Evolutionary conservation across 2,113 vertebrate genomes (phyloP).

Genomic region (Tachycineta bicolor): DNA sequence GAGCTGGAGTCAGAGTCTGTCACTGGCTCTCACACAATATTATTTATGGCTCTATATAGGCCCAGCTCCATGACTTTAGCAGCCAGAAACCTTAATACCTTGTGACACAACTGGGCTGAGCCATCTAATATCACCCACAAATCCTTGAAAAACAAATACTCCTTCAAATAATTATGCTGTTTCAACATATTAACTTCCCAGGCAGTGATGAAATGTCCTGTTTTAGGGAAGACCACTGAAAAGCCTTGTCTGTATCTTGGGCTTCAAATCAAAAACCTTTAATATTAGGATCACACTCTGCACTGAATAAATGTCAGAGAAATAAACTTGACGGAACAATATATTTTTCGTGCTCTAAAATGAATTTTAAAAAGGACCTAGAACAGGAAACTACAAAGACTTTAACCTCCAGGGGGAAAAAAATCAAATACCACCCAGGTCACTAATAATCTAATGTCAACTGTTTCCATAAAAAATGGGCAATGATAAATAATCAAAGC

Average conservation of each 20-base stretch:
- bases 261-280: slow-evolving; percentile 19
- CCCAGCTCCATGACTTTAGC: background rate
- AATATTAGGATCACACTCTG: slow-evolving; percentile 1
- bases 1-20: slow-evolving; percentile 9
- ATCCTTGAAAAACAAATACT: background rate
- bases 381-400: background rate
- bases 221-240: background rate
- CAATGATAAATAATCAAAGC: background rate
- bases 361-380: slow-evolving; percentile 10
- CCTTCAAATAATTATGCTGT: background rate
- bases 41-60: background rate
- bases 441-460: slow-evolving; percentile 18
- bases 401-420: background rate
- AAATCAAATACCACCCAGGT: slow-evolving; percentile 37
- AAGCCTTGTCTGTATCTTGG: background rate
- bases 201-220: background rate
- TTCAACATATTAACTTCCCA: background rate
- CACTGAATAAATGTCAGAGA: slow-evolving; percentile 53
- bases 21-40: background rate
- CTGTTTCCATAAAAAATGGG: background rate
- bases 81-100: background rate
- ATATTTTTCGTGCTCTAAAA: slow-evolving; percentile 19
- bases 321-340: slow-evolving; percentile 34
- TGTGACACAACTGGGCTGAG: slow-evolving; percentile 31
- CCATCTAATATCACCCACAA: background rate